A percentile compares a stretch with the other conserved stretches of the same genome.
Evolutionary conservation across 1,140 invertebrate genomes (phyloP).

Genomic region (Bradysia coprophila): DNA sequence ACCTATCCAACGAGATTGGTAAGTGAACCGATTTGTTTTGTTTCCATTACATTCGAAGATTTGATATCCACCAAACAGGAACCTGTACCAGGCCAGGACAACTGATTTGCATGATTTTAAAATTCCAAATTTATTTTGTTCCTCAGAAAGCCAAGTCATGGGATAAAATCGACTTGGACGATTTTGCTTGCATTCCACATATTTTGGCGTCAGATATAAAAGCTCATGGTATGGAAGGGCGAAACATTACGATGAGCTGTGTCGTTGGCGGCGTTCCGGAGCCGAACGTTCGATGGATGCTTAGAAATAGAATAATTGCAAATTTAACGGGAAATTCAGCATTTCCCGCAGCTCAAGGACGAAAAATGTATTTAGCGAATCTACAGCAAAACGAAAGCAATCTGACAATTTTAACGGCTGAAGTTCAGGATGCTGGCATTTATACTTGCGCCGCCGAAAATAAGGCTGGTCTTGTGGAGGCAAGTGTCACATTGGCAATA

Average conservation of each 20-base stretch:
- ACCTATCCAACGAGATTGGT: constrained; percentile 36
- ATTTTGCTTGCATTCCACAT: constrained; percentile 59
- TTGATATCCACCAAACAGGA: no score
- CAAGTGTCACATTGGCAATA: constrained; percentile 46
- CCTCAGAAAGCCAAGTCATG: constrained; percentile 46
- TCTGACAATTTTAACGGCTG: constrained; percentile 47
- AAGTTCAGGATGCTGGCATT: constrained; percentile 46
- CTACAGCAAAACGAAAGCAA: constrained; percentile 34
- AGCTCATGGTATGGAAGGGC: constrained; percentile 39
- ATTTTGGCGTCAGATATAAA: constrained; percentile 32
- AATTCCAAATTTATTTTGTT: no score
- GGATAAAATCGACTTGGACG: constrained; percentile 54
- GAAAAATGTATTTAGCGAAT: constrained; percentile 29
- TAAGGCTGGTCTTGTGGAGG: constrained; percentile 49
- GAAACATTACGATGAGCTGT: constrained; percentile 55
- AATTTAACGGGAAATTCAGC: constrained; percentile 12
- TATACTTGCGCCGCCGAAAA: constrained; percentile 61
- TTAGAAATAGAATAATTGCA: constrained; percentile 19
- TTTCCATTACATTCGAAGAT: no score
- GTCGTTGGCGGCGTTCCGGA: constrained; percentile 46
- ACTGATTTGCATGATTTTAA: no score
- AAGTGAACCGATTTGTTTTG: no score
- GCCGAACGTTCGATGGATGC: constrained; percentile 36
- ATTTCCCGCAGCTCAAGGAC: constrained; percentile 10
- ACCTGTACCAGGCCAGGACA: no score